Conservation (phyloP, 2,113 vertebrate genomes). For the Macrotis lagotis region DNA sequence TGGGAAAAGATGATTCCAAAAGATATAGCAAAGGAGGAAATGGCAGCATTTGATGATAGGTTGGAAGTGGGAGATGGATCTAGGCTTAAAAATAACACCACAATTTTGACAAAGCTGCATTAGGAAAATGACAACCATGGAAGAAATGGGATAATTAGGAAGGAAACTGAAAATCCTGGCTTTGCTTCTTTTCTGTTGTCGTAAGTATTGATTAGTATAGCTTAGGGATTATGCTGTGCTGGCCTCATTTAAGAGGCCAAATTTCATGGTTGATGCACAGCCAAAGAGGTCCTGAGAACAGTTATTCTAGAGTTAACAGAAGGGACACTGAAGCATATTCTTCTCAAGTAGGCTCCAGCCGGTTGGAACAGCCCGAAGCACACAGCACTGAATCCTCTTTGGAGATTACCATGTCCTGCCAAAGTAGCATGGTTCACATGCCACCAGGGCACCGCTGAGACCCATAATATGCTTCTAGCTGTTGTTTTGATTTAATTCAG, state of each 20-base stretch:
- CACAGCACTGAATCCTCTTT: not conserved
- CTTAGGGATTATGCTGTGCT: not conserved
- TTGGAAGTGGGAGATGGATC: not conserved
- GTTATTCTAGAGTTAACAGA: conserved; percentile 22
- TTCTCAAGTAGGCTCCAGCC: not conserved
- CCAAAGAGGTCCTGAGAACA: not conserved
- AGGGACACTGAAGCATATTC: not conserved
- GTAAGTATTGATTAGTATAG: not conserved
- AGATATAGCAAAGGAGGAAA: not conserved
- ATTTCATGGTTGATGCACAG: not conserved
- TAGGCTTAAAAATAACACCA: not conserved
- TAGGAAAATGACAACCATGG: not conserved
- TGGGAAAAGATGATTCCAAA: not conserved
- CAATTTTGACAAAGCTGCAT: not conserved
- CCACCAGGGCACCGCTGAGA: conserved; percentile 12
- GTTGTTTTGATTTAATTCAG: conserved; percentile 48
- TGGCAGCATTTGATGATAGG: not conserved
- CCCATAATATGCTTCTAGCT: conserved; percentile 8
- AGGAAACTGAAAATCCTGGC: not conserved
- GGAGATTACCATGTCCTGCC: not conserved
- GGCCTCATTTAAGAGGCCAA: not conserved
- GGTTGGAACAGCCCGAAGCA: not conserved
- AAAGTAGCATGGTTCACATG: not conserved
- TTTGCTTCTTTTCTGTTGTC: conserved; percentile 4
- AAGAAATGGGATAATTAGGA: not conserved